Evolutionary conservation across 1,140 invertebrate species (phyloP), one percentile per base, ranked within the genome.

Genomic region (Caenorhabditis inopinata): DNA sequence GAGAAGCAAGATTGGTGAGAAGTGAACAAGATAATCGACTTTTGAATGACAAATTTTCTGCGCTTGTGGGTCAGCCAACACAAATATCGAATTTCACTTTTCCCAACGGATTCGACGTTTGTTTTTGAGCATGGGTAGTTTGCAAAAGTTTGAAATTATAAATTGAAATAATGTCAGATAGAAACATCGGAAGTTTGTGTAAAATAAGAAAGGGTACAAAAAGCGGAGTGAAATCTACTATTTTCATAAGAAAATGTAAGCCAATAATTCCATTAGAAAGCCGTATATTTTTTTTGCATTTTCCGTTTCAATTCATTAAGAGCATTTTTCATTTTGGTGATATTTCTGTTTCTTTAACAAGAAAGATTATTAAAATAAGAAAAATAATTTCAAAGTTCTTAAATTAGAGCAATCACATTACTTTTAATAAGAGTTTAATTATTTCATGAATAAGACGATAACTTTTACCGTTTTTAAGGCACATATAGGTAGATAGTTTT

Each of bases 41-140:
- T 68, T 68, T 38, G 58, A 68, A 68, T 68, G 58, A 68, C 58
- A 68, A 68, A 68, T 68, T 68, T 32, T 29, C 23, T 68, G 58
- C 25, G 58, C 23, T 14, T 42, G 14, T 68, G 29, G 32, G 32
- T 32, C 58, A 68, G 58, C 32, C n/a, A 68, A 18, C 11, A 6
- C 29, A 68, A 68, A 35, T 68, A 68, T 68, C 58, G 58, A 68
- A 68, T 68, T 68, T 68, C 58, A n/a, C 38, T 32, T 16, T 16
- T 32, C 18, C 27, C 51, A 7, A 18, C n/a, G 7, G 51, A 32
- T 32, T 23, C 5, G 18, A 32, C 51, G 32, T 58, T 58, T 58
- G 25, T 58, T 32, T 58, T 58, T 21, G 16, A 12, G 12, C 38
- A 42, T 5, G 6, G 38, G 38, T 14, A 14, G 14, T 42, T 5